These are phyloP conservation scores for Rhabdornis inornatus DNA, from an alignment of 2,113 vertebrate genomes.

Conservation along the genomic window DNA sequence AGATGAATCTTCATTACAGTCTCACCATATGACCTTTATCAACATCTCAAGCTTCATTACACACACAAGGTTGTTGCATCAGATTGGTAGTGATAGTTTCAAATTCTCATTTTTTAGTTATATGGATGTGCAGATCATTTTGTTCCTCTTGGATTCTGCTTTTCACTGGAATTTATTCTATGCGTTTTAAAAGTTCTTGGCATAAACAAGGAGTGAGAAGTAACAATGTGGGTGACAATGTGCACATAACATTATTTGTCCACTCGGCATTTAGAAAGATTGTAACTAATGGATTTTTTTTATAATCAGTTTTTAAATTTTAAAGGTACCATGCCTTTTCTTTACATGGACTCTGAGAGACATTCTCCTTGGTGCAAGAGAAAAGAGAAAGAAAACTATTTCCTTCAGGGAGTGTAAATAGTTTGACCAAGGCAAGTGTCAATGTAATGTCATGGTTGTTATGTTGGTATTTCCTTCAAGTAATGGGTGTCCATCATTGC, in stretches of 20 bases:
- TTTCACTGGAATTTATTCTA: neutral
- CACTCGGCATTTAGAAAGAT: too few relatives aligned
- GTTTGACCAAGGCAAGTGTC: neutral
- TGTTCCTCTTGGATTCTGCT: neutral
- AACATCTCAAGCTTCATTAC: constrained; percentile 50
- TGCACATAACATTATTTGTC: too few relatives aligned
- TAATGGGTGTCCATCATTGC: neutral
- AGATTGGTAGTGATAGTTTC: neutral
- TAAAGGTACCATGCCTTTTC: neutral
- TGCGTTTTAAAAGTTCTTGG: neutral
- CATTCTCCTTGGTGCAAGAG: neutral
- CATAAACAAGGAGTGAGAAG: neutral
- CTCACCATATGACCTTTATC: constrained; percentile 41
- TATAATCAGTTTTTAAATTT: neutral
- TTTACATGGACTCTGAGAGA: neutral
- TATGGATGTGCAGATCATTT: neutral
- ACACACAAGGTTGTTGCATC: neutral
- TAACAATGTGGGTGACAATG: neutral
- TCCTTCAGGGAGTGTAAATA: neutral
- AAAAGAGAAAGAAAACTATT: neutral
- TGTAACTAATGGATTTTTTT: neutral
- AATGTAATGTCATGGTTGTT: neutral
- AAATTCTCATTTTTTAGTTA: neutral
- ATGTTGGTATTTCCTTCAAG: neutral
- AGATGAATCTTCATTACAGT: constrained; percentile 50